Evolutionary conservation across 2,888 invertebrate species (phyloP), one percentile per base, ranked within the genome.

Genomic region (Ennomos quercinarius): DNA sequence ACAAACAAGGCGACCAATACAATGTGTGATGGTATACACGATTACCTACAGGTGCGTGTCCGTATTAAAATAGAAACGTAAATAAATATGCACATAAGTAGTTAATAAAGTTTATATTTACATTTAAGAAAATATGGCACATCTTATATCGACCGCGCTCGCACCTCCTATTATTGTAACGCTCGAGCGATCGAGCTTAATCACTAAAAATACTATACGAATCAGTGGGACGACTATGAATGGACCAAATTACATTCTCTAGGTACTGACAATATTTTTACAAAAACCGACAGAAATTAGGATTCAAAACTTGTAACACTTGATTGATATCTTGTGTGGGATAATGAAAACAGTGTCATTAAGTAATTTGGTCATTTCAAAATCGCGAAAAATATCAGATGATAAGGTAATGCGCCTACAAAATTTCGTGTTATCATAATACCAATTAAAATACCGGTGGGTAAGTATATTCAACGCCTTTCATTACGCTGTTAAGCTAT

Each of bases 361-460:
- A 42, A 17, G 35, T 60, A 56, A 61, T 61, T 52, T 63, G 63
- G 50, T 63, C 41, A 34, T 51, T 47, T 63, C 57, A 62, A 61
- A 63, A 56, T 56, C 47, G 11, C 42, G 45, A 53, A 36, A 44
- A 27, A 62, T 49, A 81, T 78, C 76, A 76, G 77, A 76, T 78
- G 72, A 77, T 61, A 63, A 57, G 75, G 69, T 78, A 80, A 83
- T 87, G 86, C 84, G 83, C 84, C 83, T 82, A 74, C 68, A 66
- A 80, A 85, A 84, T 86, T 87, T 87, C 68, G 80, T 81, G 81
- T 81, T 77, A 80, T 76, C 82, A 83, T 87, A 88, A 89, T 89
- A 90, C 91, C 91, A 92, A 92, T 92, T 89, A 91, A 85, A 88
- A 89, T 91, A 91, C 88, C 91, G 91, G 91, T 91, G 91, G 91